Conservation (phyloP, 2,888 invertebrate genomes). For the Pachydiplax longipennis region DNA sequence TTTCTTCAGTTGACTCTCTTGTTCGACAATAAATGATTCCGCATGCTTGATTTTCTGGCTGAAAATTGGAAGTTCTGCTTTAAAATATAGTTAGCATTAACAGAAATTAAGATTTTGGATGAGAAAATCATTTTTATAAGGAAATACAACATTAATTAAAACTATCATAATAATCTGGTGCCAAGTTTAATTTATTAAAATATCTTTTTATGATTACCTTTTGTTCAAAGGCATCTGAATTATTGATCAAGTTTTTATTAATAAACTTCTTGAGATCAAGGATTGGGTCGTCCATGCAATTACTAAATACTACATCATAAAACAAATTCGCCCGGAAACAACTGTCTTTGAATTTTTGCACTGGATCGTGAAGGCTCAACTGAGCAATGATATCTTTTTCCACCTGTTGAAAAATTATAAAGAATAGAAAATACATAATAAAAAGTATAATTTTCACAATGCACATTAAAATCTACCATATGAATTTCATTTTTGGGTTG, state of each 20-base stretch:
- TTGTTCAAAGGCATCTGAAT: constrained; percentile 63
- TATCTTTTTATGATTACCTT: constrained; percentile 58
- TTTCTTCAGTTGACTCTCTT: constrained; percentile 85
- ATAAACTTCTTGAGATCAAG: constrained; percentile 81
- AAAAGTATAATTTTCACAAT: too few relatives aligned
- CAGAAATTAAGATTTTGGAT: too few relatives aligned
- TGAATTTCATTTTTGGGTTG: neutral
- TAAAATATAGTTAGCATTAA: neutral
- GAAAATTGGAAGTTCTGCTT: constrained; percentile 41
- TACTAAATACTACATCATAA: constrained; percentile 93
- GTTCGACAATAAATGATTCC: constrained; percentile 97
- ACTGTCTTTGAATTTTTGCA: constrained; percentile 80
- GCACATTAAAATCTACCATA: neutral
- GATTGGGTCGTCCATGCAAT: constrained; percentile 81
- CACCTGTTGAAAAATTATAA: constrained; percentile 64
- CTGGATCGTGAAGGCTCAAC: constrained; percentile 72
- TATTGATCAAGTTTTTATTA: constrained; percentile 68
- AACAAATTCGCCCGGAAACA: constrained; percentile 92
- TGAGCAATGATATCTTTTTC: constrained; percentile 82
- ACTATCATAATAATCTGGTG: too few relatives aligned
- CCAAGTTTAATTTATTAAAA: neutral
- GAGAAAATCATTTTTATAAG: too few relatives aligned
- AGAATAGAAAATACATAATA: neutral
- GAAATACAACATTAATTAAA: too few relatives aligned
- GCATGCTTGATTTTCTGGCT: constrained; percentile 66